phyloP scores from a whole-genome alignment of 2,113 vertebrate species.

The Gobiocypris rarus region DNA sequence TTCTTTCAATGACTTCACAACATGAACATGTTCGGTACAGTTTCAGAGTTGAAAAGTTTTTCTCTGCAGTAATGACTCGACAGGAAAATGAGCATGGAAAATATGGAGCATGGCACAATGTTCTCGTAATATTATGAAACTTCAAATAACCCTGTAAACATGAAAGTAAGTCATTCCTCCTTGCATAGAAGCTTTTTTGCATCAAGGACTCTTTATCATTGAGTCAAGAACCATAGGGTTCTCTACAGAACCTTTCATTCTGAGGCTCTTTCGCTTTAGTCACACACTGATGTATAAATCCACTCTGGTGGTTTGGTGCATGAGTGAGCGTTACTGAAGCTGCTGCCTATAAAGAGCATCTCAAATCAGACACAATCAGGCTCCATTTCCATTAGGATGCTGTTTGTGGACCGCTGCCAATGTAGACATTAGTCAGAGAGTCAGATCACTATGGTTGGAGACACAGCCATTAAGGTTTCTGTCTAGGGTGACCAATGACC shows the following conservation, averaged over 20 bases:
- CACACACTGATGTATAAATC: background rate
- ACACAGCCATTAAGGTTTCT: background rate
- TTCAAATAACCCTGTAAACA: too few relatives aligned
- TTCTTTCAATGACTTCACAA: too few relatives aligned
- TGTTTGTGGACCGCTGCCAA: conserved; percentile 6
- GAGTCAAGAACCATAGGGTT: too few relatives aligned
- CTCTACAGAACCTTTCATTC: too few relatives aligned
- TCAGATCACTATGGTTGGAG: background rate
- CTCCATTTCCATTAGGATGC: conserved; percentile 32
- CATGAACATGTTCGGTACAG: background rate
- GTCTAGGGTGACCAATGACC: background rate
- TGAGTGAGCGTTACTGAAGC: background rate
- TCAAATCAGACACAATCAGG: conserved; percentile 12
- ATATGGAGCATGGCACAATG: background rate
- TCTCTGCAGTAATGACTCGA: background rate
- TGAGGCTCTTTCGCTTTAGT: background rate
- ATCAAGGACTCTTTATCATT: too few relatives aligned
- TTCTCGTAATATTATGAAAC: background rate
- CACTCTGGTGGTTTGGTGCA: background rate
- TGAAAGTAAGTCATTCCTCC: too few relatives aligned
- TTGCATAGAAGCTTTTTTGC: too few relatives aligned
- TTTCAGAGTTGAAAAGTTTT: background rate
- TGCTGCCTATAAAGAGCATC: conserved; percentile 9
- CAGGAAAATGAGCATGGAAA: background rate
- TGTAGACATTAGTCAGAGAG: conserved; percentile 4